Evolutionary conservation across 2,888 invertebrate species (phyloP), one percentile per base, ranked within the genome.

Genomic region (Pyrochroa serraticornis): DNA sequence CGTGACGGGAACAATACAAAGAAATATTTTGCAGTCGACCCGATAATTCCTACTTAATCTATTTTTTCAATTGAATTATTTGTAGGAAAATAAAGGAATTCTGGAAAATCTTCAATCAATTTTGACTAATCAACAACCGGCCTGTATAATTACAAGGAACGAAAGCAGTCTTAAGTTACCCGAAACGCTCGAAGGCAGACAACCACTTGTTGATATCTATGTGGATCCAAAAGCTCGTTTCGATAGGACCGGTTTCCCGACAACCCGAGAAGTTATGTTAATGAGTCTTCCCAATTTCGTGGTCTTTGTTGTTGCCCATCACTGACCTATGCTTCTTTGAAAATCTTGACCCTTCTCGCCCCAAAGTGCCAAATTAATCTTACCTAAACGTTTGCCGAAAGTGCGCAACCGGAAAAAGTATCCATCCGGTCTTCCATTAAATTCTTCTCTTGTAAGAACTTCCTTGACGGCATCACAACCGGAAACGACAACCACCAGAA

Each of bases 381-480:
- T 74, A 88, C 91, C 91, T 63, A 84, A 78, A 75, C 85, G 80
- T 73, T 86, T 84, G 9, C 89, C 89, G 60, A 88, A 85, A 22
- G 88, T 84, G 52, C 90, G 81, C 55, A 89, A 75, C 62, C 84
- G 81, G 65, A 88, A 84, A 71, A 90, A 87, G 71, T 88, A 90
- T 30, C 85, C 89, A 65, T 88, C 84, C 0, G 90, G 90, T 55
- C 91, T 81, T 0, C 88, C 89, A 69, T 88, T 87, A 65, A 89
- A 88, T 57, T 87, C 87, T 10, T 85, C 85, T 7, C 82, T 81
- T 0, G 81, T 81, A 38, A 88, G 81, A 5, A 86, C 84, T 71
- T 87, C 84, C 38, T 82, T 83, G 2, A 88, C 82, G 43, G 87
- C 83, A 51, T 86, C 83, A 36, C 83, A 79, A 0, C 88, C 86